Base-by-base conservation (phyloP, 2,888 invertebrate genomes). In the Chironomus riparius region DNA sequence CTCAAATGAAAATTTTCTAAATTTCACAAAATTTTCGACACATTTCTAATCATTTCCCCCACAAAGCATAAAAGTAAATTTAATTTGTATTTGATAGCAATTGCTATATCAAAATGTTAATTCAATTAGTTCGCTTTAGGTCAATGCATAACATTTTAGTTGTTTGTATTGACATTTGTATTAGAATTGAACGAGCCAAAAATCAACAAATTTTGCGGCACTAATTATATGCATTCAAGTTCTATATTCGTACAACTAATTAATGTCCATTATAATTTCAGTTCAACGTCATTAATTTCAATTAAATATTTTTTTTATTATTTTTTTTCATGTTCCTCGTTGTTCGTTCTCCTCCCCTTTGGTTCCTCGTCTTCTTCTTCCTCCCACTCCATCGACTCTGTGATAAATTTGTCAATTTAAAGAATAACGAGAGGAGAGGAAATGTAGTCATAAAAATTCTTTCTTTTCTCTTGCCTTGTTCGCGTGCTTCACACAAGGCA, bases 201-300 rank as follows among this genome's bases (percentile, higher is more conserved):
- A 65, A 65, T 65, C 65, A 65, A 65, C 65, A 65, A 65, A 65
- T 65, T 56, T 65, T 65, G 65, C 24, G 65, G 65, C 65, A 65
- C 65, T 24, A 65, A 65, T 65, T 65, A 65, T n/a, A n/a, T 65
- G 65, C 65, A 65, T 65, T 65, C 65, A 65, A 21, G 22, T 65
- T 65, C 65, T 65, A 65, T 65, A 21, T 65, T 65, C 12, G 65
- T 24, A 24, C 21, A 65, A 65, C 65, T 24, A 65, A 65, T 65
- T 65, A 65, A 65, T 65, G 65, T 22, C 24, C 65, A 56, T 56
- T 56, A 56, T 56, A 56, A 56, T 56, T 56, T 15, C 15, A 56
- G 56, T 56, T 56, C 56, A 56, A 56, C 56, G 56, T 56, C 56
- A 56, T 56, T 56, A 56, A 56, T 56, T 56, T 56, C 56, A 56